Base-by-base conservation (phyloP, 2,888 invertebrate genomes). In the Drosophila quinaria region DNA sequence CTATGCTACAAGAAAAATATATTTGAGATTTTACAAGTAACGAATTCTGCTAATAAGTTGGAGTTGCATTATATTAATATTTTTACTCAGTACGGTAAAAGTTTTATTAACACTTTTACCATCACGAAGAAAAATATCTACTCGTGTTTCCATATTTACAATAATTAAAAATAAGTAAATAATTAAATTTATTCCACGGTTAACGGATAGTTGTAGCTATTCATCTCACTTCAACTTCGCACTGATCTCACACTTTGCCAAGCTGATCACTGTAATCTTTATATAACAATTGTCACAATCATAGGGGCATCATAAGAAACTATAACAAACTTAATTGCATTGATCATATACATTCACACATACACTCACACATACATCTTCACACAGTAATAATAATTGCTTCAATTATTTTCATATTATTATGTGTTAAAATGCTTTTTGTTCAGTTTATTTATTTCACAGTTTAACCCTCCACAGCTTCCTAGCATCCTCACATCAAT, bases 351-450 rank as follows among this genome's bases (percentile, higher is more conserved):
- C 41, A 60, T 35, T 39, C 51, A 11, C 46, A 60, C 58, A 62
- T 42, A 55, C 19, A 44, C 42, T 33, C 35, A 59, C 13, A 17
- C 44, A 19, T n/a, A 31, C 39, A 29, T 47, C 41, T 37, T 47
- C 55, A 35, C 22, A 58, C 44, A 61, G 64, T 59, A n/a, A 58
- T 64, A 62, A 70, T 87, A 90, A 87, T 90, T 88, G 90, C 87
- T 78, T 88, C 86, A 87, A 87, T 87, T 90, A 87, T 86, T 86
- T 87, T 87, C 74, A 79, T 83, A 90, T 87, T 87, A 87, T 85
- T 85, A 87, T 87, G 86, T 81, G 89, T 75, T 87, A 84, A 86
- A 87, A 73, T 77, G 82, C 78, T 81, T 85, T 85, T 84, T 89
- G 89, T 78, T 74, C 83, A 68, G 74, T 49, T 60, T 74, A 58